phyloP scores from a whole-genome alignment of 2,113 vertebrate genomes.

The Odobenus rosmarus region DNA sequence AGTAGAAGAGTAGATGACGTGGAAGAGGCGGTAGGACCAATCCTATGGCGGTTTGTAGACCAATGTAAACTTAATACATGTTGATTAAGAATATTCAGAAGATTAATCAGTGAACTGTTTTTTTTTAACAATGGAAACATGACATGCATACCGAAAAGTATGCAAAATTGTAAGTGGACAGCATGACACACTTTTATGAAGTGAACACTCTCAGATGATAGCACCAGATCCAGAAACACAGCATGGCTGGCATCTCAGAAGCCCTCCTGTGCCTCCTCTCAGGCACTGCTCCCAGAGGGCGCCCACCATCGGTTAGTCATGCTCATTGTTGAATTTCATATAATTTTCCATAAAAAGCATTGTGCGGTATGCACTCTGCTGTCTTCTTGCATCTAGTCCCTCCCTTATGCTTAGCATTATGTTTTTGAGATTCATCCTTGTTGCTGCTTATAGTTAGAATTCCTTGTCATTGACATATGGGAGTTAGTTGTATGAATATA shows the following conservation, averaged over 20 bases:
- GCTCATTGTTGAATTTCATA: not conserved
- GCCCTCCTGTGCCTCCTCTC: rapidly evolving
- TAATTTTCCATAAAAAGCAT: not conserved
- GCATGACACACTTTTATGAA: not conserved
- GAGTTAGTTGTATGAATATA: not conserved
- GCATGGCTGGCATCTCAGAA: not conserved
- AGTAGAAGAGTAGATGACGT: not conserved
- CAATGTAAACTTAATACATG: not conserved
- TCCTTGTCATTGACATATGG: not conserved
- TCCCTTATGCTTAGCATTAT: not conserved
- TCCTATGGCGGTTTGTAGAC: not conserved
- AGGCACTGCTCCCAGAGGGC: not conserved
- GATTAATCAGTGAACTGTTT: not conserved
- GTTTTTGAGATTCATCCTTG: not conserved
- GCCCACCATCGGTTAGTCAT: not conserved
- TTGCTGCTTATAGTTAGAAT: not conserved
- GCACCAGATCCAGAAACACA: not conserved
- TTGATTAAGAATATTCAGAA: not conserved
- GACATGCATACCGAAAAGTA: not conserved
- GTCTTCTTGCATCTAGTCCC: not conserved
- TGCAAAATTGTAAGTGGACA: not conserved
- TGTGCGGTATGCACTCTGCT: rapidly evolving
- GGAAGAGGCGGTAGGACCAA: not conserved
- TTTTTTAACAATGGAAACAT: not conserved
- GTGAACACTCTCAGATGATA: not conserved